Conservation (phyloP, 2,888 invertebrate species). For the Clivina fossor region DNA sequence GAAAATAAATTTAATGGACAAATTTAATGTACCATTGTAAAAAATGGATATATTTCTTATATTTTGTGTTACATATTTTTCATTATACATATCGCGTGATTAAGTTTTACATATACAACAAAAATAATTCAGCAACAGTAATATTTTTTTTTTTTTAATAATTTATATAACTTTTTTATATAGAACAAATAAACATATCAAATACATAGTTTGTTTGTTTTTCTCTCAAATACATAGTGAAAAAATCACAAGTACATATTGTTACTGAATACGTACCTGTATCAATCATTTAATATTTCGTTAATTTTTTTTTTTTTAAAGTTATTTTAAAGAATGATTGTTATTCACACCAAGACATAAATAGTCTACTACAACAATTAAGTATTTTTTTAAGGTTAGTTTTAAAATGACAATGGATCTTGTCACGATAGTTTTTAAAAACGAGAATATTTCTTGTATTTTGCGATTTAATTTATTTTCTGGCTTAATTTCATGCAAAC, state of each 20-base stretch:
- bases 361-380: slow-evolving; percentile 16
- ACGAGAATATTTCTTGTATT: slow-evolving; percentile 1
- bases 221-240: slow-evolving; percentile 6
- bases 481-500: slow-evolving; percentile 14
- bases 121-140: slow-evolving; percentile 15
- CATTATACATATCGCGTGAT: slow-evolving; percentile 16
- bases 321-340: slow-evolving; percentile 5
- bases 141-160: slow-evolving; percentile 8
- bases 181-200: slow-evolving; percentile 17
- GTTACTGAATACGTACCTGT: not conserved
- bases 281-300: slow-evolving; percentile 8
- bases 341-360: slow-evolving; percentile 17
- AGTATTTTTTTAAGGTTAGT: slow-evolving; percentile 3
- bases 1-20: not conserved
- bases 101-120: slow-evolving; percentile 21
- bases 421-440: not conserved
- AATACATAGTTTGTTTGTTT: slow-evolving; percentile 7
- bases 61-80: slow-evolving; percentile 27
- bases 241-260: slow-evolving; percentile 14
- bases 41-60: slow-evolving; percentile 28
- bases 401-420: too few relatives aligned
- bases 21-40: slow-evolving; percentile 22
- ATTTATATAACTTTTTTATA: not conserved
- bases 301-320: not conserved
- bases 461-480: not conserved